Evolutionary conservation across 2,113 vertebrate species (phyloP), one percentile per base, ranked within the genome.

Genomic region (Antennarius striatus): DNA sequence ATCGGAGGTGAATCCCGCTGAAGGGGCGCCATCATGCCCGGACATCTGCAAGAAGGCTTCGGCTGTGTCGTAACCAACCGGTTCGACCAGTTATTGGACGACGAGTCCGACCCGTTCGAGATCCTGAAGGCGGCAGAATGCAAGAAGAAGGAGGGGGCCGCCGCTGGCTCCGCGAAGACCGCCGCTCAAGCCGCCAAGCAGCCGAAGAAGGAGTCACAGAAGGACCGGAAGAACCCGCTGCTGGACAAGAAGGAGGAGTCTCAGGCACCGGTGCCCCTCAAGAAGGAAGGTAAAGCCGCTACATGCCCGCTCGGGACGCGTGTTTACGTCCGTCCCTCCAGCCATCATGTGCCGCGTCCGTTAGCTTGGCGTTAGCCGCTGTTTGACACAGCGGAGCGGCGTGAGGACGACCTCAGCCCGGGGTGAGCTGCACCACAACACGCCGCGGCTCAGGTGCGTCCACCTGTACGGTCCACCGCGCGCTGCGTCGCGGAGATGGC

Each of bases 21-120:
- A 94, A 91, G 92, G 95, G 95, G 94, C 95, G 92, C 94, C 96
- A 98, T 96, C 96, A 97, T 98, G 96, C 97, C 97, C 93, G 96
- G 97, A 91, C 96, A 98, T 89, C 92, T 98, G 93, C 97, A 98
- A 91, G 96, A 98, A 93, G 96, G 96, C 84, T 98, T 98, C 91
- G 94, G 96, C 91, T 98, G 97, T 84, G 96, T 98, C 91, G 95
- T 98, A 69, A 98, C 96, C 90, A 98, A 98, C 88, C 94, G 97
- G 90, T 98, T 98, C 91, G 96, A 98, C 93, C 96, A 98, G 93
- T 89, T 98, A 93, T 96, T 98, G 86, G 96, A 98, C 84, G 96
- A 98, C 73, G 96, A 98, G 87, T 94, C 94, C 64, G 97, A 98
- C 73, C 97, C 97, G 68, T 98, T 97, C 77, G 96, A 98, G 93